Base-by-base conservation (phyloP, 2,113 vertebrate genomes). In the Planiliza haematocheilus region DNA sequence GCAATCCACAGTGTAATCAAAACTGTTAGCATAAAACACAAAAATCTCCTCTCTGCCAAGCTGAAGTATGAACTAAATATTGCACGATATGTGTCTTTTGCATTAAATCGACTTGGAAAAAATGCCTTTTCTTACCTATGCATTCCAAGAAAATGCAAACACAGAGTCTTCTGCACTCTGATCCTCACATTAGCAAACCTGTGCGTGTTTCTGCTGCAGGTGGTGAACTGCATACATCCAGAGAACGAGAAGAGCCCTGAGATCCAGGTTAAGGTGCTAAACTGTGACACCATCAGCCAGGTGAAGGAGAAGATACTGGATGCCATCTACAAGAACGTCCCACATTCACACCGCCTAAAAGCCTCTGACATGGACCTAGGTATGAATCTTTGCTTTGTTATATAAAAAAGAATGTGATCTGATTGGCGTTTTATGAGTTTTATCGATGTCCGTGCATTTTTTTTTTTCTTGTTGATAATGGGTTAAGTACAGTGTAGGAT, bases 251-350 rank as follows among this genome's bases (percentile, higher is more conserved):
- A 98, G 91, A 98, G 96, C 58, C 93, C 96, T 0, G 97, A 99
- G 93, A 95, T 99, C 83, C 97, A 97, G 0, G 97, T 98, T 77
- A 99, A 99, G 93, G 96, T 95, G 55, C 91, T 99, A 59, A 99
- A 99, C 86, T 99, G 98, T 0, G 98, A 99, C 91, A 99, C 98
- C 83, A 97, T 99, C 89, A 98, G 95, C 0, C 98, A 99, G 81
- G 96, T 97, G 81, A 99, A 99, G 88, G 98, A 99, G 91, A 99
- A 99, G 90, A 98, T 99, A 77, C 94, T 99, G 0, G 98, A 99
- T 1, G 96, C 98, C 88, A 97, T 99, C 90, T 99, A 98, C 91
- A 99, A 99, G 93, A 99, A 99, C 0, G 94, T 99, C 21, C 98
- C 97, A 11, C 97, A 97, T 83, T 99, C 98, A 2, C 98, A 98